Base-by-base conservation (phyloP, 2,797 vertebrate species). In the Ctenochaetus hawaiiensis region DNA sequence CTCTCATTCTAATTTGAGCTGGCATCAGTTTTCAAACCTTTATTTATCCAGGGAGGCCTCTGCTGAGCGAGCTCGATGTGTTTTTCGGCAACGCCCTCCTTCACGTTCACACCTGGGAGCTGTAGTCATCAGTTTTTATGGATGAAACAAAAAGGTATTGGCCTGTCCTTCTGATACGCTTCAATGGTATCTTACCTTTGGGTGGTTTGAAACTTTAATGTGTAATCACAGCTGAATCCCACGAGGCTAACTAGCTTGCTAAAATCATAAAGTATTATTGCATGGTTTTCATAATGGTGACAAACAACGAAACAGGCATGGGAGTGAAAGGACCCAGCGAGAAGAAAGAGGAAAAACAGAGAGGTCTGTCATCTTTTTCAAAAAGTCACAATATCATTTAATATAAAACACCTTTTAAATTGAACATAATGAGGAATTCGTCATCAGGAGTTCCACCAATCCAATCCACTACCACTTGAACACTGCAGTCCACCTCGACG, bases 321-420 rank as follows among this genome's bases (percentile, higher is more conserved):
- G 7, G 73, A 72, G 45, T 22, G 58, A 78, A 66, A 17, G 6
- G 80, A 78, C 62, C 56, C 49, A 47, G 68, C n/a, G 47, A 84
- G 39, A n/a, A n/a, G n/a, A n/a, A n/a, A n/a, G n/a, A n/a, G n/a
- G 69, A 78, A 87, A 81, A 87, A 73, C 75, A 83, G 77, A 90
- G 77, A 78, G 61, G 54, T 84, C 64, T 75, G 76, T 92, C 74
- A 81, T 92, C 87, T 89, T 94, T 30, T 95, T 93, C 91, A 93
- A 95, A 94, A 95, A 95, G 90, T 95, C 93, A 95, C 94, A 93
- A 94, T 95, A 94, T 94, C 85, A 93, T 96, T 96, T 95, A 94
- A 95, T 95, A 95, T 95, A 95, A 95, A 96, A 96, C 94, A 93
- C 89, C 90, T 94, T 94, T 92, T 92, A 87, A 92, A 94, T 92